These are phyloP conservation scores for Falco novaeseelandiae DNA, from an alignment of 2,797 vertebrate species.

Conservation along the genomic window DNA sequence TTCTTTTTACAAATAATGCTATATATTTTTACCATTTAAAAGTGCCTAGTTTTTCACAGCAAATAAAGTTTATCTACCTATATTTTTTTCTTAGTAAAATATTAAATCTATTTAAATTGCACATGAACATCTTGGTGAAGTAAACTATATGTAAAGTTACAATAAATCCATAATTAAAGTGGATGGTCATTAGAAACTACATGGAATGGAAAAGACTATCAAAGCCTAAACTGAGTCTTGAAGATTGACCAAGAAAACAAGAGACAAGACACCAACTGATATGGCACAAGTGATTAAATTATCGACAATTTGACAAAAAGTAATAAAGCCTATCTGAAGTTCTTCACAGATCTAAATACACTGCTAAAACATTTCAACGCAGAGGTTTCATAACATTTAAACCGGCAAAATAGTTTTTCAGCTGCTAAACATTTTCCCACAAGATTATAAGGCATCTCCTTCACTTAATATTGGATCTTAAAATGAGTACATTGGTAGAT, in stretches of 20 bases:
- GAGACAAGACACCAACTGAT: not conserved
- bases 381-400: not conserved
- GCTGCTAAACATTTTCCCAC: conserved; percentile 24
- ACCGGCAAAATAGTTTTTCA: conserved; percentile 25
- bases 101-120: conserved; percentile 50
- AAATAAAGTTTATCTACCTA: conserved; percentile 63
- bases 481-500: not conserved
- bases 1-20: conserved; percentile 68
- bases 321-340: conserved; percentile 3
- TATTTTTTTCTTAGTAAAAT: conserved; percentile 64
- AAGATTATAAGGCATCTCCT: conserved; percentile 57
- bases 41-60: conserved; percentile 68
- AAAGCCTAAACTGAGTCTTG: conserved; percentile 23
- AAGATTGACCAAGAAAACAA: conserved; percentile 27
- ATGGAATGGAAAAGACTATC: conserved; percentile 16
- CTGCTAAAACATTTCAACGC: not conserved
- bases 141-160: not conserved
- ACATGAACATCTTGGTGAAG: conserved; percentile 42
- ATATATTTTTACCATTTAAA: conserved; percentile 61
- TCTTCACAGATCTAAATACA: not conserved
- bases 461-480: conserved; percentile 52
- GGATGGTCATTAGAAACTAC: conserved; percentile 24
- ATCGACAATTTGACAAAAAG: not conserved
- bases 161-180: conserved; percentile 17
- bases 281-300: conserved; percentile 58